Base-by-base conservation (phyloP, 2,888 invertebrate species). In the Pammene fasciana region DNA sequence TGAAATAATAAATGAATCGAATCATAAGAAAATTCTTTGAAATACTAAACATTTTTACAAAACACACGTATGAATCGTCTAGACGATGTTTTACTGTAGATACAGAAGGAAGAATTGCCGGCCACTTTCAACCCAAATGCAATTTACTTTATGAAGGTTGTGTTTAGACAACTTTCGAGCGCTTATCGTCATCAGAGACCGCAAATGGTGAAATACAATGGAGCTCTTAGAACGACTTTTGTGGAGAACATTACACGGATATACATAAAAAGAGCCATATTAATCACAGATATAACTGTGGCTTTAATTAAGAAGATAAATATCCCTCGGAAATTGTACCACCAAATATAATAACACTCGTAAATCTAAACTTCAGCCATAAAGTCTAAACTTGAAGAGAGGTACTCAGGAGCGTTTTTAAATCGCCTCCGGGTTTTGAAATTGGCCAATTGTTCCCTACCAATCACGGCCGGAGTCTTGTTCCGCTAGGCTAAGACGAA, bases 401-500 rank as follows among this genome's bases (percentile, higher is more conserved):
- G 52, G 43, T 11, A 43, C 59, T 52, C 50, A 52, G 50, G 13
- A 52, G 46, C 57, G 16, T 57, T 68, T 50, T 54, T 16, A 45
- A 57, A 38, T 57, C 34, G 52, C 57, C 52, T 38, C 64, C 10
- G 57, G 57, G 38, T 52, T 52, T 13, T 45, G 9, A 55, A 60
- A 70, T 65, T 65, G 70, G 60, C 60, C 70, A 70, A 70, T 70
- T 70, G 70, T 60, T 65, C 46, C 48, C 54, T 60, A 48, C 38
- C 67, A 71, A 71, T 68, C 71, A 71, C 65, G 45, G 41, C 45
- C 8, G 48, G 43, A 38, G 64, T 64, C 71, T 71, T 48, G 70
- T 72, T 76, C 75, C 75, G 77, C 72, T 73, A 79, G 75, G 75
- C 74, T 80, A 78, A 80, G 79, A 76, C 75, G 78, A 76, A 79